Conservation (phyloP, 1,140 invertebrate species). For the Eubasilissa regina region DNA sequence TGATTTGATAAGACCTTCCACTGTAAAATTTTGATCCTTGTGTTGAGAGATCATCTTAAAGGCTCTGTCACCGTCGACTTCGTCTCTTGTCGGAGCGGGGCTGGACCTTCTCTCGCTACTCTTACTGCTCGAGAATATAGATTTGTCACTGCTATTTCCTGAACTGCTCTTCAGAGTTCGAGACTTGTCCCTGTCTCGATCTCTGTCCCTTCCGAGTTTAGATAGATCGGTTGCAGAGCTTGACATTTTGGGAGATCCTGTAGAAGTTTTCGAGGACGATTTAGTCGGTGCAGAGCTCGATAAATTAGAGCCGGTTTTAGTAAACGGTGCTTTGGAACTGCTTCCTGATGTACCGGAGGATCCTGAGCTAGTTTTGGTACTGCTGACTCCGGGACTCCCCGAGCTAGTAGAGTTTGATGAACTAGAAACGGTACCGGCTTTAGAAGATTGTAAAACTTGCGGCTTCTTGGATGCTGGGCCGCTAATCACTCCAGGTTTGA, state of each 20-base stretch:
- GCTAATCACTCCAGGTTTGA: constrained; percentile 88
- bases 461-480: constrained; percentile 87
- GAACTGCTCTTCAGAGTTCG: constrained; percentile 65
- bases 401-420: constrained; percentile 62
- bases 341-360: constrained; percentile 61
- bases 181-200: constrained; percentile 66
- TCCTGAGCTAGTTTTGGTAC: constrained; percentile 63
- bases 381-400: constrained; percentile 65
- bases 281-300: constrained; percentile 72
- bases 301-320: constrained; percentile 74
- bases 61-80: constrained; percentile 75
- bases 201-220: constrained; percentile 67
- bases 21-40: constrained; percentile 75
- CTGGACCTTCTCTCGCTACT: constrained; percentile 77
- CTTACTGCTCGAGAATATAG: constrained; percentile 77
- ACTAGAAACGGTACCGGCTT: constrained; percentile 68
- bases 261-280: constrained; percentile 68
- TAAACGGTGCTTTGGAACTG: constrained; percentile 72
- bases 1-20: constrained; percentile 84
- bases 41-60: constrained; percentile 71
- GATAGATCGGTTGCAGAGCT: constrained; percentile 67
- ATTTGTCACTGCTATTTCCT: constrained; percentile 73
- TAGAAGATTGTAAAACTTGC: constrained; percentile 71
- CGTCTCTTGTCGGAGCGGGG: constrained; percentile 74
- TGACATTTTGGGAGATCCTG: constrained; percentile 69